Percentiles rank a stretch among this genome's conserved stretches.
Evolutionary conservation across 2,113 vertebrate species (phyloP).

Genomic region (Heloderma charlesbogerti): DNA sequence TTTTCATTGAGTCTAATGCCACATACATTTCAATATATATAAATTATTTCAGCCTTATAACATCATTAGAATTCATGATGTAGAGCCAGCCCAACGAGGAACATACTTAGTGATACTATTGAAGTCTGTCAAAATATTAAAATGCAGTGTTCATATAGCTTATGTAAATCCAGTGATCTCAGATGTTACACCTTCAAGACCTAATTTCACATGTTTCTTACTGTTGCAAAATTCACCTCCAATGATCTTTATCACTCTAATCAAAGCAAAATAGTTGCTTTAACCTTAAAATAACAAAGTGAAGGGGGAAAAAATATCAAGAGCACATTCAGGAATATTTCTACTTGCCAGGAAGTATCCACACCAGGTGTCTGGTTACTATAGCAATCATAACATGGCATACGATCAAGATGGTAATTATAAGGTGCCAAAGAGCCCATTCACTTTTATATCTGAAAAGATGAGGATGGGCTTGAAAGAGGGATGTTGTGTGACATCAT

Average conservation of each 20-base stretch:
- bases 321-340: conserved; percentile 42
- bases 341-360: conserved; percentile 45
- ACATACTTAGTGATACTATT: background rate
- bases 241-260: conserved; percentile 2
- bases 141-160: background rate
- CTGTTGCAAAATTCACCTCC: background rate
- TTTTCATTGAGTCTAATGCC: background rate
- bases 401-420: conserved; percentile 54
- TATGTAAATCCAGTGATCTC: background rate
- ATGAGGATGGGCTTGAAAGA: conserved; percentile 10
- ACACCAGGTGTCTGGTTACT: conserved; percentile 66
- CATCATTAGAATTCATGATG: background rate
- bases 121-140: background rate
- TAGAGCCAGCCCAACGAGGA: background rate
- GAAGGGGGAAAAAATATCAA: conserved; percentile 16
- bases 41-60: background rate
- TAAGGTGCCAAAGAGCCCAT: conserved; percentile 40
- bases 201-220: background rate
- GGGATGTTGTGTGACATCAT: conserved; percentile 23
- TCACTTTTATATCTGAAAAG: background rate
- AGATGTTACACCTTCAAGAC: background rate
- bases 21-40: too few species aligned
- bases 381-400: conserved; percentile 56
- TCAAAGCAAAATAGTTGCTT: background rate
- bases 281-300: conserved; percentile 15